These are phyloP conservation scores for Actinostola sp. DNA, from an alignment of 92 coral and sea anemone genomes.

Conservation along the genomic window DNA sequence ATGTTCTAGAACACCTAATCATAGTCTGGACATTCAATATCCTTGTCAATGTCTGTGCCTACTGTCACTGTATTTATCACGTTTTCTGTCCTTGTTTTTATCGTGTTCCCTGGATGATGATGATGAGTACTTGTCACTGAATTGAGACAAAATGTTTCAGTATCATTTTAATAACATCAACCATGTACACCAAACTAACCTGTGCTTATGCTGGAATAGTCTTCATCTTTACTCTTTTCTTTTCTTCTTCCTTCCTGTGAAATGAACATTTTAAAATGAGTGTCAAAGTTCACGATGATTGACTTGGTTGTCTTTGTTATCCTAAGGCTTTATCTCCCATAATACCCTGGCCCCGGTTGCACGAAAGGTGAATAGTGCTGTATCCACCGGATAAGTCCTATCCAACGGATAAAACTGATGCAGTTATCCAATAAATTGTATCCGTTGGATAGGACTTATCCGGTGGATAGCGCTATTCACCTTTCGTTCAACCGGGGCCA, in stretches of 20 bases:
- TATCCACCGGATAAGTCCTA: too few relatives aligned
- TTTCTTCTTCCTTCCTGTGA: slow-evolving; percentile 16
- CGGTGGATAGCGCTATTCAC: too few relatives aligned
- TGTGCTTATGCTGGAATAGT: neutral
- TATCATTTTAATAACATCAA: neutral
- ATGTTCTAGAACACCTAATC: too few relatives aligned
- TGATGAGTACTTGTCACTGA: neutral
- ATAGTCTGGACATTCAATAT: too few relatives aligned
- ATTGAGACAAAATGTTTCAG: neutral
- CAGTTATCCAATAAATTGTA: too few relatives aligned
- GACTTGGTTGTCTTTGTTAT: neutral
- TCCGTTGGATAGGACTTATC: too few relatives aligned
- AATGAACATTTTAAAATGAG: neutral
- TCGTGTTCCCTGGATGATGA: neutral
- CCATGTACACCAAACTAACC: neutral
- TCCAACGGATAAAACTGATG: too few relatives aligned
- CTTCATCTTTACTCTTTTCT: slow-evolving; percentile 1
- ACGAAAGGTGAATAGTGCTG: too few relatives aligned
- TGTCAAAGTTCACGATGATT: neutral
- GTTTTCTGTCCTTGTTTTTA: neutral
- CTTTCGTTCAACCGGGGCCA: too few relatives aligned
- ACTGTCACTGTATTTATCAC: neutral
- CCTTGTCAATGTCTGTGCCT: slow-evolving; percentile 17
- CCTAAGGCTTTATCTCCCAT: neutral
- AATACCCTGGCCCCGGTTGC: too few relatives aligned